Percentiles rank a stretch among this genome's conserved stretches.
Conservation (phyloP, 2,113 vertebrate species). For the Hystrix cristata region DNA sequence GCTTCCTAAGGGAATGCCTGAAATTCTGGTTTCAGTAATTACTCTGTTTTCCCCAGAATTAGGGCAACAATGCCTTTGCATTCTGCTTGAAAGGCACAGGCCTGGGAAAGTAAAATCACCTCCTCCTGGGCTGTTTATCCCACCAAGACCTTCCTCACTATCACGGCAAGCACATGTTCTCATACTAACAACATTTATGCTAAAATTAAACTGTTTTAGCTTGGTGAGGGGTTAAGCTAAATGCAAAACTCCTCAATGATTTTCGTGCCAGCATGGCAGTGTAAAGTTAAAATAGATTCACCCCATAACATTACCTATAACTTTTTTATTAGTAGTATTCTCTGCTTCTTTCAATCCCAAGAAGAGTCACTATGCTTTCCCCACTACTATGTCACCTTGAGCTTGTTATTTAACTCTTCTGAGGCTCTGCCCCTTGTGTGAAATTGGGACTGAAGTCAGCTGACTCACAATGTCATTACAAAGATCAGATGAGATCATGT, state of each 20-base stretch:
- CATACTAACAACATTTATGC: background rate
- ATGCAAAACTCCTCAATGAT: slow-evolving; percentile 17
- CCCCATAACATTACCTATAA: slow-evolving; percentile 21
- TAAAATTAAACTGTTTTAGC: background rate
- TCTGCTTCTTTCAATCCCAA: background rate
- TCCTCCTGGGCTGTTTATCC: background rate
- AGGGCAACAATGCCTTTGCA: background rate
- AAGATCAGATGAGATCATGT: slow-evolving; percentile 78
- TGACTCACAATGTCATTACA: slow-evolving; percentile 59
- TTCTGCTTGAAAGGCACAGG: background rate
- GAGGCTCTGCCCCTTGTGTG: background rate
- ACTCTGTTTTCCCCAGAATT: background rate
- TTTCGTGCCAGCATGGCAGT: slow-evolving; percentile 14
- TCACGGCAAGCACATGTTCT: background rate
- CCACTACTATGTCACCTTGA: slow-evolving; percentile 54
- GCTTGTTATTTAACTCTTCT: background rate
- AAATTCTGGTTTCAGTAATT: background rate
- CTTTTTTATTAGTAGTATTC: background rate
- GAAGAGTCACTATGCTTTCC: background rate
- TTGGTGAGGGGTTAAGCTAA: slow-evolving; percentile 1
- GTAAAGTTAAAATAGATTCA: slow-evolving; percentile 23
- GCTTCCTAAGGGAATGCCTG: background rate
- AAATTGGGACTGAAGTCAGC: slow-evolving; percentile 13
- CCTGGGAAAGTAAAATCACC: background rate
- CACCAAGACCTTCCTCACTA: background rate